Evolutionary conservation across 2,113 vertebrate genomes (phyloP).

Genomic region (Sander lucioperca): DNA sequence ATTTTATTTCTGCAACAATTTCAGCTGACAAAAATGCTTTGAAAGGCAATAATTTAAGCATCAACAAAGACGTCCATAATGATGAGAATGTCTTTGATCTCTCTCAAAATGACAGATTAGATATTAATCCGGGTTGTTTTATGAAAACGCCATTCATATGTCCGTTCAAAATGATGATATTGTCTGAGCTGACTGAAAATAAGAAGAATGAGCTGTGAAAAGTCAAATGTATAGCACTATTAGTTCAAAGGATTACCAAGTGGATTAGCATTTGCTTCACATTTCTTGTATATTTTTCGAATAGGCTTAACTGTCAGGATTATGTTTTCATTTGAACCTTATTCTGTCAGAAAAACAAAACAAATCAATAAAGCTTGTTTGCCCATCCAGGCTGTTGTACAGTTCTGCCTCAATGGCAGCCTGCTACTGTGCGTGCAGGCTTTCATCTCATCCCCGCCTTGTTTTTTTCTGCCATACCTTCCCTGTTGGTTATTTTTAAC

Average conservation of each 20-base stretch:
- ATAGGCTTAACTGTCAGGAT: slow-evolving; percentile 54
- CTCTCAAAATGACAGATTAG: slow-evolving; percentile 69
- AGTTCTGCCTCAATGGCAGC: slow-evolving; percentile 56
- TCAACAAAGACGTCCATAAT: slow-evolving; percentile 43
- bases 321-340: slow-evolving; percentile 63
- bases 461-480: slow-evolving; percentile 76
- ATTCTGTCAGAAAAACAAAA: slow-evolving; percentile 66
- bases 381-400: slow-evolving; percentile 40
- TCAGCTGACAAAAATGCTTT: slow-evolving; percentile 31
- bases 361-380: slow-evolving; percentile 72
- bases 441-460: slow-evolving; percentile 65
- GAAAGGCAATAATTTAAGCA: slow-evolving; percentile 42
- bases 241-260: slow-evolving; percentile 60
- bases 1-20: slow-evolving; percentile 26
- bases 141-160: slow-evolving; percentile 71
- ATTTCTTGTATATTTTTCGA: slow-evolving; percentile 36
- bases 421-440: slow-evolving; percentile 36
- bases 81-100: slow-evolving; percentile 62
- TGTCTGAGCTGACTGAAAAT: slow-evolving; percentile 43
- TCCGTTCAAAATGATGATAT: slow-evolving; percentile 43
- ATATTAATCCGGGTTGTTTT: slow-evolving; percentile 70
- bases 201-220: slow-evolving; percentile 41
- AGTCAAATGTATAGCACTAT: slow-evolving; percentile 39
- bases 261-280: slow-evolving; percentile 60
- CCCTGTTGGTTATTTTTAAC: slow-evolving; percentile 80